Conservation (phyloP, 2,888 invertebrate species). For the Anarsia innoxiella region DNA sequence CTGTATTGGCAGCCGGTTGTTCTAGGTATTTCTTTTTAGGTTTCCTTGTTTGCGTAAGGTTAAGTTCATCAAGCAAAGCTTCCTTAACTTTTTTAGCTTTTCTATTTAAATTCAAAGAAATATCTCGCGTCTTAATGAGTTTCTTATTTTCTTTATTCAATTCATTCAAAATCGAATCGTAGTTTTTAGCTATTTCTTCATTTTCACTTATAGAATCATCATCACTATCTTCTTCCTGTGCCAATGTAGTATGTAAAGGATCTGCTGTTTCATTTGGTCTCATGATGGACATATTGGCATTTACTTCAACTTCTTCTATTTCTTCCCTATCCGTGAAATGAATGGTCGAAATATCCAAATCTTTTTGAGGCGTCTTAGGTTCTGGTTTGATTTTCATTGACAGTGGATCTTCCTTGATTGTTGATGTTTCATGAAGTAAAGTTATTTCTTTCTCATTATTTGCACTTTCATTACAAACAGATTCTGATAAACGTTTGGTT, state of each 20-base stretch:
- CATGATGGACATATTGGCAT: slow-evolving; percentile 34
- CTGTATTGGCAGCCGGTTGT: slow-evolving; percentile 13
- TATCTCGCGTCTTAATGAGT: slow-evolving; percentile 31
- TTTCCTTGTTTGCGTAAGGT: slow-evolving; percentile 46
- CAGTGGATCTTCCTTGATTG: slow-evolving; percentile 43
- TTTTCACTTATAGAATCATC: slow-evolving; percentile 42
- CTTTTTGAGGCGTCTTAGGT: slow-evolving; percentile 47
- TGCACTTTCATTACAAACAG: slow-evolving; percentile 29
- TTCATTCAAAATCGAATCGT: slow-evolving; percentile 46
- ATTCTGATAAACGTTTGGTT: slow-evolving; percentile 33
- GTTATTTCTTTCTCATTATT: slow-evolving; percentile 54
- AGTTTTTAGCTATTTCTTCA: slow-evolving; percentile 52
- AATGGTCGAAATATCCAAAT: slow-evolving; percentile 35
- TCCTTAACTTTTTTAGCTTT: slow-evolving; percentile 35
- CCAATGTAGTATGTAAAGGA: slow-evolving; percentile 39
- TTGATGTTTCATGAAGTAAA: slow-evolving; percentile 27
- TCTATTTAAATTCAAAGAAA: slow-evolving; percentile 45
- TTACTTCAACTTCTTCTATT: slow-evolving; percentile 39
- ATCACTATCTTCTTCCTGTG: slow-evolving; percentile 23
- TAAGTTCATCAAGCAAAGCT: slow-evolving; percentile 50
- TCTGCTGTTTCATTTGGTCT: slow-evolving; percentile 39
- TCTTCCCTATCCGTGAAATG: slow-evolving; percentile 34
- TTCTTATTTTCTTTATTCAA: slow-evolving; percentile 39
- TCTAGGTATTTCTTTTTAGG: slow-evolving; percentile 18
- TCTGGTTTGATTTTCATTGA: slow-evolving; percentile 41